Conservation (phyloP, 2,113 vertebrate species). For the Brachyhypopomus gauderio region DNA sequence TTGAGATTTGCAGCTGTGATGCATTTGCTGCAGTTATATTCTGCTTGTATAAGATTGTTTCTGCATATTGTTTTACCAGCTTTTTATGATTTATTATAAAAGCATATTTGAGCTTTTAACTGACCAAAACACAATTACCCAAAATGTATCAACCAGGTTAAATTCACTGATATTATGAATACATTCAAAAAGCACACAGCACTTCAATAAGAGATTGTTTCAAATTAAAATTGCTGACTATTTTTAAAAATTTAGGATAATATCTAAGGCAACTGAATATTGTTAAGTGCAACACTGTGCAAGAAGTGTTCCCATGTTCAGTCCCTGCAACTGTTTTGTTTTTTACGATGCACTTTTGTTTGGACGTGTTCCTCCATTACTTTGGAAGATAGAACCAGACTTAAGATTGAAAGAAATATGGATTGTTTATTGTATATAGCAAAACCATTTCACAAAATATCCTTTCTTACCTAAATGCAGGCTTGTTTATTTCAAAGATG, state of each 20-base stretch:
- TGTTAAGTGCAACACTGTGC: no score
- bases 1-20: background rate
- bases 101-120: background rate
- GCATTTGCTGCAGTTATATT: background rate
- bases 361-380: background rate
- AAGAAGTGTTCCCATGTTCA: background rate
- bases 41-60: background rate
- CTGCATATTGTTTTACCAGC: no score
- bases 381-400: background rate
- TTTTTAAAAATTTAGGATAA: background rate
- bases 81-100: background rate
- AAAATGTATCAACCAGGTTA: background rate
- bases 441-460: background rate
- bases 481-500: background rate
- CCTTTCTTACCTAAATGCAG: background rate
- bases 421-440: slow-evolving; percentile 7
- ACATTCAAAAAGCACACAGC: slow-evolving; percentile 23
- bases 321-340: background rate
- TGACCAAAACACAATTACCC: slow-evolving; percentile 1
- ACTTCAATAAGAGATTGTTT: background rate
- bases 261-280: no score
- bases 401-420: background rate
- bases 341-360: slow-evolving; percentile 21
- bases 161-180: no score
- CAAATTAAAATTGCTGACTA: background rate